phyloP scores from a whole-genome alignment of 1,140 invertebrate genomes.

The Pseudoatta argentina region DNA sequence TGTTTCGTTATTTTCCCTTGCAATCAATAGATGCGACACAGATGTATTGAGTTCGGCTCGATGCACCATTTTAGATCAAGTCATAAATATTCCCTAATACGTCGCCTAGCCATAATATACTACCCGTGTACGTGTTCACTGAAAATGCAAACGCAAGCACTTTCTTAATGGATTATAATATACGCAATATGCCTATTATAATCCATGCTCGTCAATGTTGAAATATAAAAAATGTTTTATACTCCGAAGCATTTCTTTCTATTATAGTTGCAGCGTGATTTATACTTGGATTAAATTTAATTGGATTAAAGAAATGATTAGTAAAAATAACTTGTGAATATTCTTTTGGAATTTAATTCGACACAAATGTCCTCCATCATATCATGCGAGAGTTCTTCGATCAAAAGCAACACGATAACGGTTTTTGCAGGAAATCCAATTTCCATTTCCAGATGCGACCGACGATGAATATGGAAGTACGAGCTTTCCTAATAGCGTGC shows the following conservation, averaged over 20 bases:
- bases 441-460: slow-evolving; percentile 63
- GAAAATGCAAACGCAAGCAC: slow-evolving; percentile 54
- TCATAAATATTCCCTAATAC: slow-evolving; percentile 73
- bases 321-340: neutral
- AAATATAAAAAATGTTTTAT: neutral
- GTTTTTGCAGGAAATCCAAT: slow-evolving; percentile 53
- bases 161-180: slow-evolving; percentile 46
- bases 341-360: slow-evolving; percentile 18
- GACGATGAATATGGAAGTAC: slow-evolving; percentile 72
- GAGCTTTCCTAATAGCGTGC: slow-evolving; percentile 60
- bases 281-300: slow-evolving; percentile 9
- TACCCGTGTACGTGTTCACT: slow-evolving; percentile 27
- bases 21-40: slow-evolving; percentile 61
- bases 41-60: slow-evolving; percentile 19
- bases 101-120: slow-evolving; percentile 53
- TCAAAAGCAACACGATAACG: slow-evolving; percentile 50
- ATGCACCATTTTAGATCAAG: slow-evolving; percentile 47
- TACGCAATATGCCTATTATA: neutral
- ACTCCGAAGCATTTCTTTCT: neutral
- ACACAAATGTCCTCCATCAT: neutral
- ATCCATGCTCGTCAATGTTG: no score
- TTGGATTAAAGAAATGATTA: slow-evolving; percentile 4
- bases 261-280: neutral
- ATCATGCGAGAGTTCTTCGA: slow-evolving; percentile 23
- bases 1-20: slow-evolving; percentile 60